phyloP scores from a whole-genome alignment of 1,140 invertebrate species.

The Trachelipus rathkii region DNA sequence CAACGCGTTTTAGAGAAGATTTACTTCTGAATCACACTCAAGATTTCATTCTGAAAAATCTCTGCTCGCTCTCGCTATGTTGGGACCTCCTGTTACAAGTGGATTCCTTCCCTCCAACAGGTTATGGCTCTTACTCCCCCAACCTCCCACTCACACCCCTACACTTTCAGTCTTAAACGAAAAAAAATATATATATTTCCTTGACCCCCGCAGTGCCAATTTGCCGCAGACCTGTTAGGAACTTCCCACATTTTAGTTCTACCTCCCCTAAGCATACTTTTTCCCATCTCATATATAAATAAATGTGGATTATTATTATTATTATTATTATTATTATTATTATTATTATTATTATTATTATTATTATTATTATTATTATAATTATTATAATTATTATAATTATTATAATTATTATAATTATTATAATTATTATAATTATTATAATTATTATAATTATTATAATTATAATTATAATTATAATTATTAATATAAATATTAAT shows the following conservation, averaged over 20 bases:
- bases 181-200: no score
- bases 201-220: not conserved
- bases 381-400: not conserved
- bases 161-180: not conserved
- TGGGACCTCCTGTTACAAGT: not conserved
- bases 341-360: not conserved
- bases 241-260: not conserved
- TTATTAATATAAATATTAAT: no score
- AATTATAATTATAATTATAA: no score
- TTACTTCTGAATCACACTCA: not conserved
- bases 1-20: not conserved
- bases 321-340: not conserved
- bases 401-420: not conserved
- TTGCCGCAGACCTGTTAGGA: slow-evolving; percentile 7
- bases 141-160: not conserved
- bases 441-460: no score
- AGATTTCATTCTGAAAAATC: not conserved
- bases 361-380: not conserved
- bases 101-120: not conserved
- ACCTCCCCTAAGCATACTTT: not conserved
- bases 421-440: no score
- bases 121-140: not conserved
- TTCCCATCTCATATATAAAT: not conserved
- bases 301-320: not conserved
- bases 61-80: not conserved